phyloP scores from a whole-genome alignment of 92 coral and sea anemone genomes.

The Palythoa grandiflora region DNA sequence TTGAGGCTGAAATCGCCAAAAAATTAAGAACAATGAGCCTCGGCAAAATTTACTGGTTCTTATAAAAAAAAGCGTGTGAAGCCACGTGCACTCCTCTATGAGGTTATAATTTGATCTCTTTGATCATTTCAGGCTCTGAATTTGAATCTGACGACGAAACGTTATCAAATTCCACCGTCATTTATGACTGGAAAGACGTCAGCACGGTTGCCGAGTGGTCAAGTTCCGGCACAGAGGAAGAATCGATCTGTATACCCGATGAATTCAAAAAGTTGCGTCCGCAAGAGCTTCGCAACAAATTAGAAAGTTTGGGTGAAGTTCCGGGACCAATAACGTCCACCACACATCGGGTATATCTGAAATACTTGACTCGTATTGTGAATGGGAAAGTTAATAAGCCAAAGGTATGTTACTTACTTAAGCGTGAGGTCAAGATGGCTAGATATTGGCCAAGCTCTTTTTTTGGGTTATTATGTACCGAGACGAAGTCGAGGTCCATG shows the following conservation, averaged over 20 bases:
- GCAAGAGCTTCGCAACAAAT: conserved; percentile 54
- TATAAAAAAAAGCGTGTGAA: no score
- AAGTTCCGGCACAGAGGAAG: conserved; percentile 37
- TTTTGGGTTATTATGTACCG: no score
- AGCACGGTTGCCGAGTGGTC: conserved; percentile 51
- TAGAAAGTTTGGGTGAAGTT: conserved; percentile 67
- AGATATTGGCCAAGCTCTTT: no score
- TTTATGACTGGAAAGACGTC: conserved; percentile 94
- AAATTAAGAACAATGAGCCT: no score
- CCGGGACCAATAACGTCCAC: conserved; percentile 88
- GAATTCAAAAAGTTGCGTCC: conserved; percentile 25
- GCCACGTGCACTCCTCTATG: no score
- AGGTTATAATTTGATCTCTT: background rate
- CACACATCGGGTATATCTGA: conserved; percentile 74
- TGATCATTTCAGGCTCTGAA: conserved; percentile 10
- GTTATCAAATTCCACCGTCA: conserved; percentile 62
- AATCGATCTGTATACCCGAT: conserved; percentile 67
- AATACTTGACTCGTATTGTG: conserved; percentile 69
- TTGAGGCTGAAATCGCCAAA: no score
- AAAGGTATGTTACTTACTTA: background rate
- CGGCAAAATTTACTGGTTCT: no score
- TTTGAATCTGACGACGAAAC: background rate
- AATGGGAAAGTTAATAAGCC: conserved; percentile 55
- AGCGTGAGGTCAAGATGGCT: no score
- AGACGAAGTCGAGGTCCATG: no score